Evolutionary conservation across 2,797 vertebrate species (phyloP), one percentile per base, ranked within the genome.

Genomic region (Eptatretus atami): DNA sequence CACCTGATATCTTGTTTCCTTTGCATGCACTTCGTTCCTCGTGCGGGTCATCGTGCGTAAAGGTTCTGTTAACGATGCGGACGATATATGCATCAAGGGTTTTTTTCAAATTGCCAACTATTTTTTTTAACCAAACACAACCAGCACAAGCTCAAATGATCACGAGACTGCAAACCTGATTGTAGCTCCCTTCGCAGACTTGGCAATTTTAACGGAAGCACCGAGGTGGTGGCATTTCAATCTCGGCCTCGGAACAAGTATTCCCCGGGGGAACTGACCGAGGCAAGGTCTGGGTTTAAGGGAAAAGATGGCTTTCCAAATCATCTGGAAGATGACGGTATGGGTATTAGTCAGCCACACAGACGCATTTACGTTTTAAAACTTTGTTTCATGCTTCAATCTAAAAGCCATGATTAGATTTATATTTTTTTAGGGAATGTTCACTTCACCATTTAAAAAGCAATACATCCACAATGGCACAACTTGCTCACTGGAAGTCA

Each of bases 11-110:
- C 11, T 83, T 79, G 71, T 88, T 72, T 93, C 88, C 71, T 82
- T 80, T 6, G 76, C 72, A 67, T 82, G 75, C 4, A 71, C 73
- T 15, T 96, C 90, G 69, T 82, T 77, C 72, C 87, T 94, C 64
- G 77, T 15, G 69, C 83, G 71, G 6, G 73, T 70, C 67, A 80
- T 74, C 64, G 75, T 77, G 67, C 82, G 77, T 64, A n/a, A n/a
- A 77, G 81, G 75, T 75, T 79, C 90, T 96, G 66, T n/a, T 15
- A 73, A 71, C 67, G 64, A 65, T 31, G 31, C 31, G 31, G 31
- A 31, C 6, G 31, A 6, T 31, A 31, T 31, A 31, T 31, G 31
- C 31, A n/a, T 31, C 31, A 31, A 3, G 31, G 31, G 31, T 31
- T 31, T 31, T 31, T 31, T 31, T 31, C 6, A 31, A 31, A 31